Percentiles rank a stretch among this genome's conserved stretches.
Evolutionary conservation across 2,888 invertebrate species (phyloP).

Genomic region (Ypsolopha sequella): DNA sequence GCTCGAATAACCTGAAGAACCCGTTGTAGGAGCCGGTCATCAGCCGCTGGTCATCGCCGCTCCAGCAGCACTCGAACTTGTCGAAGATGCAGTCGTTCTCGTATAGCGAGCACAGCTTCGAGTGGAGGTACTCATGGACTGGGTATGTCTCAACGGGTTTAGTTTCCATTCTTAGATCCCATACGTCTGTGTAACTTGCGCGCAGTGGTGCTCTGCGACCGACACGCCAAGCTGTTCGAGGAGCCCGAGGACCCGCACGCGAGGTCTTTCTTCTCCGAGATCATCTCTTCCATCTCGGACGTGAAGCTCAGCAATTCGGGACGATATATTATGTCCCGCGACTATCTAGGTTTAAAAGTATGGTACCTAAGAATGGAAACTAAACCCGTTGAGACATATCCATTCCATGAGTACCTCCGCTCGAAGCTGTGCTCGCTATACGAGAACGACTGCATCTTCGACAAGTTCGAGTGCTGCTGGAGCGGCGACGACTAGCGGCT

Average conservation of each 20-base stretch:
- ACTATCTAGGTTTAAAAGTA: constrained; percentile 99
- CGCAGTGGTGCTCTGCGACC: constrained; percentile 97
- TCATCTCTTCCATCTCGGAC: constrained; percentile 99
- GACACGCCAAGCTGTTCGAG: constrained; percentile 98
- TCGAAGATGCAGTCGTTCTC: too few species aligned
- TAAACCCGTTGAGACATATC: constrained; percentile 97
- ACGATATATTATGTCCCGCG: constrained; percentile 95
- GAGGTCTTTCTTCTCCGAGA: constrained; percentile 99
- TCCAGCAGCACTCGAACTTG: too few species aligned
- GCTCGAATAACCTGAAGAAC: constrained; percentile 39
- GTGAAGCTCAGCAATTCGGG: constrained; percentile 99
- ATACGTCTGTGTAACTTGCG: constrained; percentile 99
- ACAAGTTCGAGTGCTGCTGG: too few species aligned
- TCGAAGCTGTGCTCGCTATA: constrained; percentile 98
- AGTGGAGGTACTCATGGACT: constrained; percentile 97
- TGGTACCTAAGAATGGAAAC: constrained; percentile 99
- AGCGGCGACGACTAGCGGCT: too few species aligned
- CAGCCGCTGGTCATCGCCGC: too few species aligned
- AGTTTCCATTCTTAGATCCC: constrained; percentile 97
- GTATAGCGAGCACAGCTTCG: constrained; percentile 98
- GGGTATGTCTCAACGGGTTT: constrained; percentile 98
- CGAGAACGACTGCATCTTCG: too few species aligned
- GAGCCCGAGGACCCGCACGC: constrained; percentile 99
- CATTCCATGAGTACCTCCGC: constrained; percentile 97
- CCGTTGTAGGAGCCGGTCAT: too few species aligned